Percentiles rank a stretch among this genome's conserved stretches.
phyloP scores from a whole-genome alignment of 2,113 vertebrate species.

The Gymnorhina tibicen region DNA sequence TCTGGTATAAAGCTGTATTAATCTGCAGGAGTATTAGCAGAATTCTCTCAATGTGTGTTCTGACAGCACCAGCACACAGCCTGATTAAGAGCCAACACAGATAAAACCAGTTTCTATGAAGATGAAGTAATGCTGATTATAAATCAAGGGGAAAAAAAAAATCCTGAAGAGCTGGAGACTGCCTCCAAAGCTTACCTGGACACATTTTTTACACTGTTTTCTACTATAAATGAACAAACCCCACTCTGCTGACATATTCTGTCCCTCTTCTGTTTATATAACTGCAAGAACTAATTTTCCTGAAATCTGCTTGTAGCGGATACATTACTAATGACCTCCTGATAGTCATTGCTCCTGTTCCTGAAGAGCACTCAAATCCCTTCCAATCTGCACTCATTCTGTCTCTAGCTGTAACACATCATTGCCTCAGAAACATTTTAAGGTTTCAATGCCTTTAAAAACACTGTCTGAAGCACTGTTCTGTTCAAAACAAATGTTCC shows the following conservation, averaged over 20 bases:
- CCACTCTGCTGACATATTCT: not conserved
- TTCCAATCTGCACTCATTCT: not conserved
- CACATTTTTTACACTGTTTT: not conserved
- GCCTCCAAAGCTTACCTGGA: not conserved
- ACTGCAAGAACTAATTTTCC: not conserved
- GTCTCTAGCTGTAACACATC: not conserved
- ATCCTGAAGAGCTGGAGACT: not conserved
- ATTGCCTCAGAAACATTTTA: not conserved
- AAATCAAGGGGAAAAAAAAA: not conserved
- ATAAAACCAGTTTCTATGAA: not conserved
- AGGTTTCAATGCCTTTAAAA: not conserved
- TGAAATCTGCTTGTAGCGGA: accelerated
- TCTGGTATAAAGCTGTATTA: not conserved
- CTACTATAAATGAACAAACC: not conserved
- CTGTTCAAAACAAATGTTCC: not conserved
- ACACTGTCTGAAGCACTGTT: not conserved
- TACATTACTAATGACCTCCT: not conserved
- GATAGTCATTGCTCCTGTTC: not conserved
- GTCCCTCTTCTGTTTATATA: not conserved
- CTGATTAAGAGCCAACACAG: not conserved
- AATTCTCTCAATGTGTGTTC: not conserved
- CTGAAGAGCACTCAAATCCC: not conserved
- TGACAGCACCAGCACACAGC: not conserved
- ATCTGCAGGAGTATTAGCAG: not conserved
- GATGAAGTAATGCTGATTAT: not conserved